Base-by-base conservation (phyloP, 2,888 invertebrate species). In the Prosopocoilus inquinatus region DNA sequence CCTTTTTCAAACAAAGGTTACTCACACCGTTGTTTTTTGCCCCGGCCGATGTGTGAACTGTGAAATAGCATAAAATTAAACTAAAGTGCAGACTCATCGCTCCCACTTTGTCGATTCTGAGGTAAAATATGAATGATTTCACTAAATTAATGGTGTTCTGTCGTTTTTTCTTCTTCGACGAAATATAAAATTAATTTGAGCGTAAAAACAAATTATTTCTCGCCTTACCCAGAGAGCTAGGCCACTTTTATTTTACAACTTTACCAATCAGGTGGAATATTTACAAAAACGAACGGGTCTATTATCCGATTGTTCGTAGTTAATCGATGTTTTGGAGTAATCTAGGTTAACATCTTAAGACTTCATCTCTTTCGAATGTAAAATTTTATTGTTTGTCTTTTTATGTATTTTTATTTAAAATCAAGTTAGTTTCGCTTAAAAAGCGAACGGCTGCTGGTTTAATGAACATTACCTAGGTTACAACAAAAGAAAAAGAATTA, bases 21-120 rank as follows among this genome's bases (percentile, higher is more conserved):
- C 61, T 58, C 57, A 57, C 61, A 53, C 59, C 53, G 45, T 50
- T 49, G 49, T 53, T 46, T 53, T 52, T 53, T 56, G 38, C 38
- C 36, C 36, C 35, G 28, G 55, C 59, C 58, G 48, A 66, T 63
- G 66, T 66, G 68, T 69, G 65, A 68, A 70, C 64, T 71, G 70
- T 71, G 70, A 70, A 71, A 71, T 71, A 70, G 70, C 68, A 67
- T 70, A 69, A 68, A 68, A 71, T 70, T 67, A 66, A 67, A 66
- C 57, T 62, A 67, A 68, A 69, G 64, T 57, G 67, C 64, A 63
- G 63, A 66, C 58, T 62, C 67, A 68, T 63, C 64, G 28, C 58
- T 47, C 54, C 64, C 63, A 67, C 67, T 67, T 64, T 66, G 63
- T 66, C 57, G 59, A 66, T 55, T 64, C 63, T 67, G 61, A 53